A percentile compares a stretch with the other conserved stretches of the same genome.
phyloP scores from a whole-genome alignment of 1,140 invertebrate species.

The Eufriesea mexicana region DNA sequence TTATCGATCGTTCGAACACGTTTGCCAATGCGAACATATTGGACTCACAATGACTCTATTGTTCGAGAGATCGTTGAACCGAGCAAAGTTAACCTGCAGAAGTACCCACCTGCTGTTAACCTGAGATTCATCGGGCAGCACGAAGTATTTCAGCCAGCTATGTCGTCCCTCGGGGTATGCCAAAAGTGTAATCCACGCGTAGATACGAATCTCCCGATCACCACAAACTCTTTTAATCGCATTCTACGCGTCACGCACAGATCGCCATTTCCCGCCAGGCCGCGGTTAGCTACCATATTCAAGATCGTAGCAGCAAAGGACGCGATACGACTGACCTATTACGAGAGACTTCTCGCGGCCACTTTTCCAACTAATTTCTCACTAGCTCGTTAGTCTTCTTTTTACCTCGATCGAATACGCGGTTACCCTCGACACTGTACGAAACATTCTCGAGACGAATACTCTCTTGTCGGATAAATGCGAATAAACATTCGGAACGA shows the following conservation, averaged over 20 bases:
- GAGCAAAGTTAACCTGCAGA: slow-evolving; percentile 27
- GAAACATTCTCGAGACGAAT: not conserved
- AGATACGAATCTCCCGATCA: not conserved
- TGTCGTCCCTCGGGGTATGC: not conserved
- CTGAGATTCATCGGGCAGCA: slow-evolving; percentile 29
- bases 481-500: not conserved
- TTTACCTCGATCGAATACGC: too few species aligned
- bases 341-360: slow-evolving; percentile 25
- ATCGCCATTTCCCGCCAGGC: not conserved
- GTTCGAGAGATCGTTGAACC: slow-evolving; percentile 41
- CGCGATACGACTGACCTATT: slow-evolving; percentile 3
- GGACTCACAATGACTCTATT: slow-evolving; percentile 31
- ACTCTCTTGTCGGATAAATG: not conserved
- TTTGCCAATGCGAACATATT: not conserved
- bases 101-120: slow-evolving; percentile 50
- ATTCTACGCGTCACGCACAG: not conserved
- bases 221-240: not conserved
- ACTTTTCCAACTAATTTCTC: slow-evolving; percentile 8
- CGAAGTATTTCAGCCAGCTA: not conserved
- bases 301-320: not conserved
- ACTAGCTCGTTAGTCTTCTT: not conserved
- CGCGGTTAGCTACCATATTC: not conserved
- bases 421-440: not conserved
- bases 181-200: not conserved
- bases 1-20: not conserved